These are phyloP conservation scores for Lepidocyrtinus sp. DNA, from an alignment of 2,888 invertebrate genomes.

Conservation along the genomic window DNA sequence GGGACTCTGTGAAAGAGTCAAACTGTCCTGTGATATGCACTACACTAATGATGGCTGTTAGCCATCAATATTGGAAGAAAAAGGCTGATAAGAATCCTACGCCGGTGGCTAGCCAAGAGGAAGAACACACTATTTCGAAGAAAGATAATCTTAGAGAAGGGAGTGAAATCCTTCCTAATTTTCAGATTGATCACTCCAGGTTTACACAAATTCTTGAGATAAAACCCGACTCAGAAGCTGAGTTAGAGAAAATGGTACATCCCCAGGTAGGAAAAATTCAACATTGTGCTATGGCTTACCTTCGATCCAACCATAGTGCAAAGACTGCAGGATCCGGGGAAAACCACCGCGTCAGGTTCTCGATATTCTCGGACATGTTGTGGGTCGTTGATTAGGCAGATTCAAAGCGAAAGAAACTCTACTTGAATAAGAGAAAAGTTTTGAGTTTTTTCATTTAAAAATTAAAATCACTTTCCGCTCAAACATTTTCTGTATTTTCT, in stretches of 20 bases:
- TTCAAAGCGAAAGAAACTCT: not conserved
- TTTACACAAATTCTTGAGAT: conserved; percentile 55
- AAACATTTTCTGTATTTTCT: not conserved
- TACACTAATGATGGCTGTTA: conserved; percentile 15
- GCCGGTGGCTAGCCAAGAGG: no score
- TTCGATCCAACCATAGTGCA: conserved; percentile 64
- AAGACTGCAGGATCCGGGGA: conserved; percentile 61
- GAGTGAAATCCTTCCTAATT: conserved; percentile 26
- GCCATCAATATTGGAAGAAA: no score
- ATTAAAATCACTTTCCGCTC: not conserved
- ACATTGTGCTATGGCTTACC: conserved; percentile 59
- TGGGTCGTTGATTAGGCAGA: conserved; percentile 38
- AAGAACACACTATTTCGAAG: no score
- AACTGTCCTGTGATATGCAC: conserved; percentile 57
- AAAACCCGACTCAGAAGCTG: conserved; percentile 22
- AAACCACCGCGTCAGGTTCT: conserved; percentile 66
- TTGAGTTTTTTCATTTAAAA: not conserved
- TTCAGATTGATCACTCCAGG: conserved; percentile 33
- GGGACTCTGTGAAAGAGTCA: conserved; percentile 41
- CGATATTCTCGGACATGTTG: conserved; percentile 68
- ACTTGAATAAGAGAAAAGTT: not conserved
- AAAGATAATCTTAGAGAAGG: no score
- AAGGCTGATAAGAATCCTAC: no score
- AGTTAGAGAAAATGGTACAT: conserved; percentile 14
- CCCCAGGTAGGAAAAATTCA: conserved; percentile 1